Evolutionary conservation across 2,888 invertebrate species (phyloP).

Genomic region (Germaria angustata): DNA sequence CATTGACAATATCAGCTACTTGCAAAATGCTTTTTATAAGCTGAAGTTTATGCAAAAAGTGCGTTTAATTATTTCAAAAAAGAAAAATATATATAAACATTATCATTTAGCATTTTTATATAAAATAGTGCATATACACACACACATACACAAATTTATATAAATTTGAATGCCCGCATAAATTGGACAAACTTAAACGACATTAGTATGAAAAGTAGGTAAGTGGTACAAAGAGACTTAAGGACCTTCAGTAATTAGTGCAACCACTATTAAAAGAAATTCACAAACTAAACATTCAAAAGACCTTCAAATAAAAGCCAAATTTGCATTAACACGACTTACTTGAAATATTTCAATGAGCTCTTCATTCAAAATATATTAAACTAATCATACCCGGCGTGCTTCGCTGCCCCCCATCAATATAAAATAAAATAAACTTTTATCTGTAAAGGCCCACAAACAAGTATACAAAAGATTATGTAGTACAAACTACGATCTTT

Average conservation of each 20-base stretch:
- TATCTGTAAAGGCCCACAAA: too few species aligned
- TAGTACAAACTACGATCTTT: too few species aligned
- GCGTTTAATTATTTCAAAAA: constrained; percentile 9
- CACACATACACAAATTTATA: neutral
- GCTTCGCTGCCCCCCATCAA: too few species aligned
- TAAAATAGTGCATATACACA: neutral
- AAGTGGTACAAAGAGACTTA: neutral
- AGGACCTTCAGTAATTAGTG: neutral
- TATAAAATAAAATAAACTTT: too few species aligned
- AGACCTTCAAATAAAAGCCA: too few species aligned
- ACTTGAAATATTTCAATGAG: too few species aligned
- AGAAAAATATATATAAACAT: neutral
- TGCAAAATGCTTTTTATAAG: neutral
- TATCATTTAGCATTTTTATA: neutral
- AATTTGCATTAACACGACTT: too few species aligned
- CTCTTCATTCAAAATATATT: too few species aligned
- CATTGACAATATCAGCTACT: constrained; percentile 27
- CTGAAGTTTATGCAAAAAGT: constrained; percentile 29
- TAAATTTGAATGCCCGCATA: neutral
- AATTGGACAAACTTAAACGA: neutral
- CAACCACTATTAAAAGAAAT: neutral
- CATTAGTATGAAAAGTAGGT: neutral
- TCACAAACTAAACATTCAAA: neutral
- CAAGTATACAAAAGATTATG: too few species aligned
- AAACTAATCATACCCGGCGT: too few species aligned